A percentile compares a stretch with the other conserved stretches of the same genome.
These are phyloP conservation scores for Cryptus viduatorius DNA, from an alignment of 2,888 invertebrate genomes.

Conservation along the genomic window DNA sequence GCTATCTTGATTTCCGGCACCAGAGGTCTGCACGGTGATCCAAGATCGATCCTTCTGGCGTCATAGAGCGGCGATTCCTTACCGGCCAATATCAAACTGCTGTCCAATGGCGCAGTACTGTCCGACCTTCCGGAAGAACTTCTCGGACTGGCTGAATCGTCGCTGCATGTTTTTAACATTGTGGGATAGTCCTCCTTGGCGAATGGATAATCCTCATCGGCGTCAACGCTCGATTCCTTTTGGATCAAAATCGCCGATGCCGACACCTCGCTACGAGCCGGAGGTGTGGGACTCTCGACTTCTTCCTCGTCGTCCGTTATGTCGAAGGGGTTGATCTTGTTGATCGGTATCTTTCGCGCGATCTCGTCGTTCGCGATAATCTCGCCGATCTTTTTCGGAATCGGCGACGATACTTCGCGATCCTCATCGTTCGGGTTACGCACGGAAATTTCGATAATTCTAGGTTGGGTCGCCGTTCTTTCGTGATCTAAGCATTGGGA, in stretches of 20 bases:
- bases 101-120: constrained; percentile 81
- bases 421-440: constrained; percentile 66
- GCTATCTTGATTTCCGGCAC: constrained; percentile 79
- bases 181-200: constrained; percentile 84
- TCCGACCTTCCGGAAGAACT: constrained; percentile 83
- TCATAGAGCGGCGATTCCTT: constrained; percentile 80
- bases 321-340: constrained; percentile 73
- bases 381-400: constrained; percentile 58
- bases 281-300: constrained; percentile 51
- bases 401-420: constrained; percentile 53
- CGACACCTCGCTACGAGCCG: constrained; percentile 46
- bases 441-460: constrained; percentile 71
- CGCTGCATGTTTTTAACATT: constrained; percentile 83
- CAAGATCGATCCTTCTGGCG: constrained; percentile 80
- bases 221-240: constrained; percentile 82
- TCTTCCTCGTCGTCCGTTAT: constrained; percentile 75
- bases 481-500: constrained; percentile 19
- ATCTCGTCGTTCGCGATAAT: constrained; percentile 60
- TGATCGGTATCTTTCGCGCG: constrained; percentile 51
- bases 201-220: constrained; percentile 83
- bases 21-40: constrained; percentile 79
- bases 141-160: constrained; percentile 83
- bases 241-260: constrained; percentile 64
- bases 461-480: background rate
- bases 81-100: constrained; percentile 76